Evolutionary conservation across 1,140 invertebrate genomes (phyloP).

Genomic region (Drosophila bocqueti): DNA sequence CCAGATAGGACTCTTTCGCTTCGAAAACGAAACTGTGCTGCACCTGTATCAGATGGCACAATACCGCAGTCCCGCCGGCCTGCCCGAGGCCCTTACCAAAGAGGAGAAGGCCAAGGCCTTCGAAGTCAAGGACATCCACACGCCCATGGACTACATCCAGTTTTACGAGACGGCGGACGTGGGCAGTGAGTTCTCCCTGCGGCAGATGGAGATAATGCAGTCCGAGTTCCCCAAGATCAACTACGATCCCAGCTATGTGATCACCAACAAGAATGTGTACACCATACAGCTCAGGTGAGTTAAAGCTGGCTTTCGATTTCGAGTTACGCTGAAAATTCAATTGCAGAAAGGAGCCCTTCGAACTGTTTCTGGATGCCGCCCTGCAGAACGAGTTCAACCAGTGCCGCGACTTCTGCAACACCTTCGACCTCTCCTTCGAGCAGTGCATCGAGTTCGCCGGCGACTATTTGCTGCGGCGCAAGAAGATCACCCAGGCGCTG

Average conservation of each 20-base stretch:
- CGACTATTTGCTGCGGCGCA: constrained; percentile 88
- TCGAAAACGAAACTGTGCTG: constrained; percentile 85
- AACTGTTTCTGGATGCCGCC: constrained; percentile 88
- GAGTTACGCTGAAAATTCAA: not conserved
- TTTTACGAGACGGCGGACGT: constrained; percentile 75
- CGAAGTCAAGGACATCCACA: constrained; percentile 84
- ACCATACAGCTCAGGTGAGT: constrained; percentile 88
- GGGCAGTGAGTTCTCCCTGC: constrained; percentile 67
- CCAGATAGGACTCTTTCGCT: constrained; percentile 86
- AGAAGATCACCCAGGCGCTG: constrained; percentile 89
- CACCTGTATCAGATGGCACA: constrained; percentile 82
- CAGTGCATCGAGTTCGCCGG: constrained; percentile 90
- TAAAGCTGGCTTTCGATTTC: not conserved
- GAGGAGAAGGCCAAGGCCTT: constrained; percentile 86
- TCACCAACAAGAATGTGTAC: constrained; percentile 90
- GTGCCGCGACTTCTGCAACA: constrained; percentile 84
- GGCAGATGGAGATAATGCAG: constrained; percentile 83
- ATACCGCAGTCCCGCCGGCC: constrained; percentile 47
- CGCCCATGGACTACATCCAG: constrained; percentile 80
- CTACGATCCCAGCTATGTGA: constrained; percentile 89
- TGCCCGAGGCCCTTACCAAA: constrained; percentile 74
- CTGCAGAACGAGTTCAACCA: constrained; percentile 70
- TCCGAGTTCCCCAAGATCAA: constrained; percentile 81
- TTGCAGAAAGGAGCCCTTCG: constrained; percentile 87
- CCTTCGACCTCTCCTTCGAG: constrained; percentile 89